phyloP scores from a whole-genome alignment of 2,797 vertebrate genomes.

The Eulemur mongoz region DNA sequence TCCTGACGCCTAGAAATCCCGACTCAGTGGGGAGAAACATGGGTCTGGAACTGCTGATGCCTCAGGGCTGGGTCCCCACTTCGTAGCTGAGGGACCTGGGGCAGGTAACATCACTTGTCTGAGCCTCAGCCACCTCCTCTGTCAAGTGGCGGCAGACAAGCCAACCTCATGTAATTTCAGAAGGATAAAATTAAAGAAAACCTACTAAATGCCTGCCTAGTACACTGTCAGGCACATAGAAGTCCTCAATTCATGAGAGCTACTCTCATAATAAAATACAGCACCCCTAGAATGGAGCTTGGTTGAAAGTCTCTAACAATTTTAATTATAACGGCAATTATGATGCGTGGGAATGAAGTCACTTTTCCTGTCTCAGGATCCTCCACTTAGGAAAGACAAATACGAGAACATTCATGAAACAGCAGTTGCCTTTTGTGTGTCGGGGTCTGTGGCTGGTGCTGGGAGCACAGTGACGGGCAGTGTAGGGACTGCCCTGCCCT shows the following conservation, averaged over 20 bases:
- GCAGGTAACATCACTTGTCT: neutral
- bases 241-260: neutral
- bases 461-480: rapidly evolving
- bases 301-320: neutral
- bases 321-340: neutral
- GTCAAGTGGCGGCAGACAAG: rapidly evolving
- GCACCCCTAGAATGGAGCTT: neutral
- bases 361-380: neutral
- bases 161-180: neutral
- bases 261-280: neutral
- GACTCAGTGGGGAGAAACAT: rapidly evolving
- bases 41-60: neutral
- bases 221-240: no score
- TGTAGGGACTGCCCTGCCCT: neutral
- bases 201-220: neutral
- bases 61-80: neutral
- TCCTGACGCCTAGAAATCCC: neutral
- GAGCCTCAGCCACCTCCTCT: neutral
- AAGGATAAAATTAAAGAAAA: neutral
- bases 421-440: rapidly evolving
- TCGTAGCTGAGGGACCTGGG: neutral
- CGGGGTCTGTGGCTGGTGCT: neutral
- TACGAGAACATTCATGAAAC: rapidly evolving
- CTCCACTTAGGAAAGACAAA: neutral
- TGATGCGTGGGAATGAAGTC: neutral